Evolutionary conservation across 2,797 vertebrate genomes (phyloP).

Genomic region (Neosilurus hyrtlii): DNA sequence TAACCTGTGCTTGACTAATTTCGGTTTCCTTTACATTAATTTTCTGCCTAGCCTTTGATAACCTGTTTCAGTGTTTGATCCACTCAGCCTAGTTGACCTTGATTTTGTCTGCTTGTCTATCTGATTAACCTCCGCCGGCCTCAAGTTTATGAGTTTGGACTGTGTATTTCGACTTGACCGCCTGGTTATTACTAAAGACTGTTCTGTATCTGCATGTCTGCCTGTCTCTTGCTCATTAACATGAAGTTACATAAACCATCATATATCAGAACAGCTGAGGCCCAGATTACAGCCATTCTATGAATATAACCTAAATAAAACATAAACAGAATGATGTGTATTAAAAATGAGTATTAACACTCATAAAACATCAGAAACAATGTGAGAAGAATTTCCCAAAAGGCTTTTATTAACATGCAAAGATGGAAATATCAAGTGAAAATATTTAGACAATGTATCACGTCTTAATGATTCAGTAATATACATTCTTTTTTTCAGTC

Average conservation of each 20-base stretch:
- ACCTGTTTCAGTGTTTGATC: too few relatives aligned
- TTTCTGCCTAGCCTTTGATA: too few relatives aligned
- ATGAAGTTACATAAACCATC: not conserved
- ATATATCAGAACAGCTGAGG: not conserved
- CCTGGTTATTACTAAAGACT: too few relatives aligned
- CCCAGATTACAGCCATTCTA: not conserved
- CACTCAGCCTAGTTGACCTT: too few relatives aligned
- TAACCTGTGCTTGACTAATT: too few relatives aligned
- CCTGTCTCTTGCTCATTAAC: too few relatives aligned
- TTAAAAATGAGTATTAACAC: constrained; percentile 9
- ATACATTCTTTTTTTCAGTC: not conserved
- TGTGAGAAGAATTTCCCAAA: not conserved
- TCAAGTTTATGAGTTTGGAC: too few relatives aligned
- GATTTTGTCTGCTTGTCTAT: too few relatives aligned
- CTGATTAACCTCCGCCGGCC: too few relatives aligned
- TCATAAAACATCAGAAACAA: constrained; percentile 24
- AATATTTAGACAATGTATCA: constrained; percentile 13
- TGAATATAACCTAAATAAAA: not conserved
- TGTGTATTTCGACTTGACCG: too few relatives aligned
- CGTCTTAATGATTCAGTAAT: constrained; percentile 16
- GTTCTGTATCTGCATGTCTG: too few relatives aligned
- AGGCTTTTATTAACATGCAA: constrained; percentile 22
- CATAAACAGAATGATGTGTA: not conserved
- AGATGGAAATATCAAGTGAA: not conserved
- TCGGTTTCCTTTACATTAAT: too few relatives aligned